phyloP scores from a whole-genome alignment of 2,888 invertebrate species.

The Cinara cedri region DNA sequence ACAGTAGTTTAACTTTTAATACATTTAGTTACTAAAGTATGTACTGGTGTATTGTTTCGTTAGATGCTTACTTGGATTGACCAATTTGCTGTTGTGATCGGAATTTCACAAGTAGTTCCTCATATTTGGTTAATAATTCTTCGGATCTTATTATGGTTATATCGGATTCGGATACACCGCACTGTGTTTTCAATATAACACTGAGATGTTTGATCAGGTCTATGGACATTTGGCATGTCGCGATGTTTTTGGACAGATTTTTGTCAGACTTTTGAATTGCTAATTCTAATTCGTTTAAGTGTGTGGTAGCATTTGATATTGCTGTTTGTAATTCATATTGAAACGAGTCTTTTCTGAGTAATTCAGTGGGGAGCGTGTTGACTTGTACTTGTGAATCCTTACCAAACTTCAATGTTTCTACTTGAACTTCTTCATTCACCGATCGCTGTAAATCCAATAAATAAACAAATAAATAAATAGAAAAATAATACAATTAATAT shows the following conservation, averaged over 20 bases:
- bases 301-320: slow-evolving; percentile 62
- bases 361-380: slow-evolving; percentile 69
- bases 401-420: slow-evolving; percentile 77
- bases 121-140: slow-evolving; percentile 66
- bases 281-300: slow-evolving; percentile 42
- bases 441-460: slow-evolving; percentile 52
- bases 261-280: slow-evolving; percentile 50
- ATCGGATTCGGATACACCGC: slow-evolving; percentile 63
- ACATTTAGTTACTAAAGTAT: too few species aligned
- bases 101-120: slow-evolving; percentile 70
- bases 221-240: slow-evolving; percentile 79
- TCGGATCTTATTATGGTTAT: slow-evolving; percentile 60
- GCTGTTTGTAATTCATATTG: slow-evolving; percentile 77
- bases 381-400: slow-evolving; percentile 82
- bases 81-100: slow-evolving; percentile 68
- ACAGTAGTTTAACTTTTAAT: background rate
- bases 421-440: slow-evolving; percentile 68
- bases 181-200: slow-evolving; percentile 76
- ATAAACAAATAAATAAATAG: too few species aligned
- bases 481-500: background rate
- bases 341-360: slow-evolving; percentile 74
- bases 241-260: slow-evolving; percentile 72
- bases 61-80: slow-evolving; percentile 40
- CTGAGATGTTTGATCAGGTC: slow-evolving; percentile 83
- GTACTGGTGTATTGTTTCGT: background rate